Percentiles rank a stretch among this genome's conserved stretches.
phyloP scores from a whole-genome alignment of 2,797 vertebrate genomes.

The Tenualosa thibaudeaui region DNA sequence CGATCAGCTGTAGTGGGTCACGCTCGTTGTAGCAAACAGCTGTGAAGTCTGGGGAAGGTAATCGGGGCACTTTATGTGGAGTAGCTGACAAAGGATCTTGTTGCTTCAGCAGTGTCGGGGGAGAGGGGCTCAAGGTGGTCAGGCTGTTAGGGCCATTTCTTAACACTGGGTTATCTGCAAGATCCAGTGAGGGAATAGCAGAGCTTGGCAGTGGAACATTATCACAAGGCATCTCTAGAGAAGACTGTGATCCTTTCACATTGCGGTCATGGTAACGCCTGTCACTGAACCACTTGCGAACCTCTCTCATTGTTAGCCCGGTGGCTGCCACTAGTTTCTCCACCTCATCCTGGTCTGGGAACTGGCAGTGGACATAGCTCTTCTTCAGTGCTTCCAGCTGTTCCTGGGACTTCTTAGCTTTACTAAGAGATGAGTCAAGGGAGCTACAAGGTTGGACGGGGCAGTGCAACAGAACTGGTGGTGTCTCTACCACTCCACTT shows the following conservation, averaged over 20 bases:
- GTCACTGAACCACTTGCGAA: slow-evolving; percentile 85
- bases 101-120: slow-evolving; percentile 34
- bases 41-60: slow-evolving; percentile 76
- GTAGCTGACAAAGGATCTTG: slow-evolving; percentile 29
- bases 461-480: slow-evolving; percentile 52
- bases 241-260: slow-evolving; percentile 46
- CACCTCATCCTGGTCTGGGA: slow-evolving; percentile 77
- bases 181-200: slow-evolving; percentile 26
- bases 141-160: slow-evolving; percentile 36
- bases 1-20: slow-evolving; percentile 77
- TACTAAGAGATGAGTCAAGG: slow-evolving; percentile 74
- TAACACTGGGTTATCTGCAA: slow-evolving; percentile 53
- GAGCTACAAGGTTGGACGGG: slow-evolving; percentile 70
- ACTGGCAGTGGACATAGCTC: slow-evolving; percentile 80
- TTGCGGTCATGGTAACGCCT: slow-evolving; percentile 79
- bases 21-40: slow-evolving; percentile 78
- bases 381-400: slow-evolving; percentile 79
- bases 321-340: slow-evolving; percentile 78
- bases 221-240: slow-evolving; percentile 48
- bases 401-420: slow-evolving; percentile 81
- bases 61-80: slow-evolving; percentile 69
- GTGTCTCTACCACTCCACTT: slow-evolving; percentile 34
- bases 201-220: slow-evolving; percentile 30
- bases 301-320: slow-evolving; percentile 75
- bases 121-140: slow-evolving; percentile 54